These are phyloP conservation scores for Fregetta grallaria DNA, from an alignment of 2,113 vertebrate species.

Conservation along the genomic window DNA sequence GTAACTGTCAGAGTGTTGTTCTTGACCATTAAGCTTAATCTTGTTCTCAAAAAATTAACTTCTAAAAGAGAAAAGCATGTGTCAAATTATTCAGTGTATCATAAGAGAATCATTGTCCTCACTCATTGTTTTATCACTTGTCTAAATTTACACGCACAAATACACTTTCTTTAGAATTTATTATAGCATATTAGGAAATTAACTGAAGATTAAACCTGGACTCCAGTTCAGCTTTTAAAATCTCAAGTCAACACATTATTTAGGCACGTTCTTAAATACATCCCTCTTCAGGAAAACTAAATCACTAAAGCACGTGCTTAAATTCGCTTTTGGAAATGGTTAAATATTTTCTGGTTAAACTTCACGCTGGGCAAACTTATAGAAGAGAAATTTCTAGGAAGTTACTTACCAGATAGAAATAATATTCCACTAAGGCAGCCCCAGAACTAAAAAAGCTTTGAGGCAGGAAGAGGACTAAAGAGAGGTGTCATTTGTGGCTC, in stretches of 20 bases:
- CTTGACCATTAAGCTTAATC: conserved; percentile 20
- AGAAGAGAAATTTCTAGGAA: background rate
- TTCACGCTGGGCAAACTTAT: background rate
- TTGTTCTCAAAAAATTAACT: background rate
- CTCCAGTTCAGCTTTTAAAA: background rate
- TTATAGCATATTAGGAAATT: background rate
- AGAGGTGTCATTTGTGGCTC: background rate
- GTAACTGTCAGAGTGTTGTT: background rate
- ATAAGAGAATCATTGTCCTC: background rate
- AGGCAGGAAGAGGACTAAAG: background rate
- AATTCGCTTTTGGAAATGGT: background rate
- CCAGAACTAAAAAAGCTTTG: background rate
- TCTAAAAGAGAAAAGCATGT: background rate
- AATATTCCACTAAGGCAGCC: background rate
- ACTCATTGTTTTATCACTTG: background rate
- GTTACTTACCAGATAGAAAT: background rate
- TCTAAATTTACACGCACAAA: background rate
- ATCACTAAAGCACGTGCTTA: background rate
- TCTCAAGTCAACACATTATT: background rate
- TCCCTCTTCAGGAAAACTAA: background rate
- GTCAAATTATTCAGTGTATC: background rate
- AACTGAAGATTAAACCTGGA: background rate
- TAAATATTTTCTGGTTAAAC: background rate
- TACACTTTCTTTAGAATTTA: background rate
- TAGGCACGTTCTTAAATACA: background rate